A percentile compares a stretch with the other conserved stretches of the same genome.
These are phyloP conservation scores for Piscicola geometra DNA, from an alignment of 2,888 invertebrate genomes.

Conservation along the genomic window DNA sequence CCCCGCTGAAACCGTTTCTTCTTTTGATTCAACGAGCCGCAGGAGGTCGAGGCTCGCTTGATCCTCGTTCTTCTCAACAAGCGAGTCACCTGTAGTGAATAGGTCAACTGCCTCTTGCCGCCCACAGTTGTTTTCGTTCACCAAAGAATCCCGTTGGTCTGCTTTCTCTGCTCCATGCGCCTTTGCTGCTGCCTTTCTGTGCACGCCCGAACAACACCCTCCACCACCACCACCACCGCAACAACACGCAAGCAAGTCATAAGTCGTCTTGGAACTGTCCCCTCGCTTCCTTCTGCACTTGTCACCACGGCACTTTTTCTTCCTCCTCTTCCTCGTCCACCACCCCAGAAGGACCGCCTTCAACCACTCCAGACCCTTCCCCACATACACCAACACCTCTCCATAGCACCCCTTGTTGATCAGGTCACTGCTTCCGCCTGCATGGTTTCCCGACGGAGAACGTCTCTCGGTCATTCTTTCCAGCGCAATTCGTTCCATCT, in stretches of 20 bases:
- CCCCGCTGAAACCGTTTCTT: too few relatives aligned
- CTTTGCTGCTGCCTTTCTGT: not conserved
- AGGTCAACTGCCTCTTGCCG: not conserved
- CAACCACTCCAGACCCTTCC: not conserved
- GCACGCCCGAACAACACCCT: slow-evolving; percentile 4
- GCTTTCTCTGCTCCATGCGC: not conserved
- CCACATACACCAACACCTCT: slow-evolving; percentile 59
- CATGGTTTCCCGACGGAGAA: not conserved
- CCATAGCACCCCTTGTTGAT: slow-evolving; percentile 84
- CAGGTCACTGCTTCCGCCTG: not conserved
- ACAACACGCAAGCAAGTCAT: not conserved
- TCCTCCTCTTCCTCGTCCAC: slow-evolving; percentile 4
- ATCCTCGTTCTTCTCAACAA: not conserved
- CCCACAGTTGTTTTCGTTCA: not conserved
- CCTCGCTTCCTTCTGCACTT: not conserved
- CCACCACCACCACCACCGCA: not conserved
- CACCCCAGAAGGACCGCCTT: not conserved
- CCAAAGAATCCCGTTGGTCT: not conserved
- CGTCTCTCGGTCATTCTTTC: slow-evolving; percentile 64
- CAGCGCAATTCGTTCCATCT: slow-evolving; percentile 96
- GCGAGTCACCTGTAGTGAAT: not conserved
- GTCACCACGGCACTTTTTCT: not conserved
- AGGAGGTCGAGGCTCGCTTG: too few relatives aligned
- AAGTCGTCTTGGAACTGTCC: not conserved
- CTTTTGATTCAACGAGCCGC: too few relatives aligned